Percentiles rank a stretch among this genome's conserved stretches.
phyloP scores from a whole-genome alignment of 1,140 invertebrate genomes.

The Leptinotarsa lineolata region DNA sequence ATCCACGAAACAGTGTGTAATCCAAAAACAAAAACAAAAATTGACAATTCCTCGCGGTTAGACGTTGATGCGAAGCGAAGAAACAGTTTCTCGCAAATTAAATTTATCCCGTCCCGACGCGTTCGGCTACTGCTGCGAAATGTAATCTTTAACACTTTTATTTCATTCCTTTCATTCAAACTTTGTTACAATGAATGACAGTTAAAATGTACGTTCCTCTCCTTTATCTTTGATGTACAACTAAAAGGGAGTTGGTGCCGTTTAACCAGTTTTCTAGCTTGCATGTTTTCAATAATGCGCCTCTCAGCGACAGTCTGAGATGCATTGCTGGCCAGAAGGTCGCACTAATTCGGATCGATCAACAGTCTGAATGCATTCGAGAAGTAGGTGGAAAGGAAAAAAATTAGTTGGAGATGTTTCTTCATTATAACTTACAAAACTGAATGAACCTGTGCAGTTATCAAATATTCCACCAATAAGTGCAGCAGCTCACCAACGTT shows the following conservation, averaged over 20 bases:
- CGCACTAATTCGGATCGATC: not conserved
- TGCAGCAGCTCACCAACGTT: too few relatives aligned
- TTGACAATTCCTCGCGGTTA: not conserved
- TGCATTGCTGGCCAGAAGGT: not conserved
- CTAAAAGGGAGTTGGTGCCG: not conserved
- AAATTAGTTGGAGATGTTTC: too few relatives aligned
- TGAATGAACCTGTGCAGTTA: too few relatives aligned
- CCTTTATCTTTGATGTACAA: not conserved
- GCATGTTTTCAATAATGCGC: not conserved
- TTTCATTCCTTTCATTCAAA: not conserved
- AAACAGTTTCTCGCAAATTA: constrained; percentile 5
- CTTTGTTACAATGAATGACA: not conserved
- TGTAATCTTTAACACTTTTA: constrained; percentile 3
- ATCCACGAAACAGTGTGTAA: not conserved
- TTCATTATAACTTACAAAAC: too few relatives aligned
- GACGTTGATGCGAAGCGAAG: not conserved
- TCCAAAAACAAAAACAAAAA: not conserved
- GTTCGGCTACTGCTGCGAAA: not conserved
- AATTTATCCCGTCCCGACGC: not conserved
- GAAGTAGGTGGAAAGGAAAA: too few relatives aligned
- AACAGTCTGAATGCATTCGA: too few relatives aligned
- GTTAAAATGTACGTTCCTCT: not conserved
- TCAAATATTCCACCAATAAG: too few relatives aligned
- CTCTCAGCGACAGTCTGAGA: not conserved
- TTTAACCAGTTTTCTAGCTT: not conserved